Percentiles rank a stretch among this genome's conserved stretches.
Evolutionary conservation across 2,113 vertebrate species (phyloP).

Genomic region (Syngnathus typhle): DNA sequence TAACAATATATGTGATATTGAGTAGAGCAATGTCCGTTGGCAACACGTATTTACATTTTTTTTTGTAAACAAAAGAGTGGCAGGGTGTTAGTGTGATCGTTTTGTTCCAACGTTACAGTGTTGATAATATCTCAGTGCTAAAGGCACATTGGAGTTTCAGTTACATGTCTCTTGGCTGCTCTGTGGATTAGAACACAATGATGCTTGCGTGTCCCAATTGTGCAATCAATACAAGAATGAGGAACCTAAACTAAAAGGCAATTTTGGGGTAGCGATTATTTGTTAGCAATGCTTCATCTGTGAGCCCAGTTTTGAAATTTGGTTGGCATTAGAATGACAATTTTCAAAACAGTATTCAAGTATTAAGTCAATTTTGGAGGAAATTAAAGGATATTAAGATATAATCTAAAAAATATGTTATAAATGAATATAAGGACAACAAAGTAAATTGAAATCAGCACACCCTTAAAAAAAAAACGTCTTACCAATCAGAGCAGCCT

Average conservation of each 20-base stretch:
- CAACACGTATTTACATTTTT: conserved; percentile 69
- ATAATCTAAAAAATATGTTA: too few relatives aligned
- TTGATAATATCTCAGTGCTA: conserved; percentile 46
- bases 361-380: too few relatives aligned
- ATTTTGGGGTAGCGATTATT: neutral
- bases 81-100: conserved; percentile 64
- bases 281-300: neutral
- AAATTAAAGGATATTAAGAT: too few relatives aligned
- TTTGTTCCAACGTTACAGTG: conserved; percentile 57
- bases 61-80: conserved; percentile 62
- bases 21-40: conserved; percentile 64
- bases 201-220: neutral
- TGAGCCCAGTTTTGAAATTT: neutral
- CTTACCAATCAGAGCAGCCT: conserved; percentile 34
- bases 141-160: conserved; percentile 59
- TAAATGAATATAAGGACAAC: too few relatives aligned
- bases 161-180: conserved; percentile 41
- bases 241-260: neutral
- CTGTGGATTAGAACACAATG: conserved; percentile 15
- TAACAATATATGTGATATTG: conserved; percentile 69
- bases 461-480: neutral
- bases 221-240: neutral
- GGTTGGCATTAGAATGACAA: too few relatives aligned
- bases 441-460: neutral
- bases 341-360: too few relatives aligned